phyloP scores from a whole-genome alignment of 2,888 invertebrate species.

The Netelia fuscicornis region DNA sequence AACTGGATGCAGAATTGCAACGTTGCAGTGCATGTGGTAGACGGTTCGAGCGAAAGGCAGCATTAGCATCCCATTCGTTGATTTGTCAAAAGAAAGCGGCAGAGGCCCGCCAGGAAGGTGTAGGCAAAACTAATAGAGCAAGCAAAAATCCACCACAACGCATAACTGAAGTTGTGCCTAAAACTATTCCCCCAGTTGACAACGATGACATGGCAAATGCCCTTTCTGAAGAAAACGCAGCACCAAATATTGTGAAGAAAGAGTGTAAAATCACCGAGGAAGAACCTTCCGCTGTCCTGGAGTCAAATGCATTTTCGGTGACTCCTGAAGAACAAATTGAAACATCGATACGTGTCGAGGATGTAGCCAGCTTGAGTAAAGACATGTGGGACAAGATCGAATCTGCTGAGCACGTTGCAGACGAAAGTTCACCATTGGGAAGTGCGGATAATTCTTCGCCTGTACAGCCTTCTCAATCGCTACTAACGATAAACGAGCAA shows the following conservation, averaged over 20 bases:
- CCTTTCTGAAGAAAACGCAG: not conserved
- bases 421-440: not conserved
- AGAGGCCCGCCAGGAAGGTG: constrained; percentile 82
- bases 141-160: constrained; percentile 65
- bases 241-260: not conserved
- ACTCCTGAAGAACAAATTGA: constrained; percentile 45
- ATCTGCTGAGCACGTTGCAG: constrained; percentile 6
- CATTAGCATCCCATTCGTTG: constrained; percentile 90
- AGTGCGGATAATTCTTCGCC: not conserved
- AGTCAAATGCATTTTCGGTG: not conserved
- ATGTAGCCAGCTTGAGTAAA: constrained; percentile 73
- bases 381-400: constrained; percentile 76
- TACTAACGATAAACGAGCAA: not conserved
- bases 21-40: constrained; percentile 91
- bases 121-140: constrained; percentile 66
- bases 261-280: not conserved
- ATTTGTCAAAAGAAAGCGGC: constrained; percentile 87
- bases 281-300: not conserved
- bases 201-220: not conserved
- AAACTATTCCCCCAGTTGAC: not conserved
- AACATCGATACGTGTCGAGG: constrained; percentile 73
- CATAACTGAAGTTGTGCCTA: constrained; percentile 13
- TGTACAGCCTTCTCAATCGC: not conserved
- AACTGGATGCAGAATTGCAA: constrained; percentile 87
- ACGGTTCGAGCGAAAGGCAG: constrained; percentile 90